A percentile compares a stretch with the other conserved stretches of the same genome.
Evolutionary conservation across 2,113 vertebrate species (phyloP).

Genomic region (Elaphurus davidianus): DNA sequence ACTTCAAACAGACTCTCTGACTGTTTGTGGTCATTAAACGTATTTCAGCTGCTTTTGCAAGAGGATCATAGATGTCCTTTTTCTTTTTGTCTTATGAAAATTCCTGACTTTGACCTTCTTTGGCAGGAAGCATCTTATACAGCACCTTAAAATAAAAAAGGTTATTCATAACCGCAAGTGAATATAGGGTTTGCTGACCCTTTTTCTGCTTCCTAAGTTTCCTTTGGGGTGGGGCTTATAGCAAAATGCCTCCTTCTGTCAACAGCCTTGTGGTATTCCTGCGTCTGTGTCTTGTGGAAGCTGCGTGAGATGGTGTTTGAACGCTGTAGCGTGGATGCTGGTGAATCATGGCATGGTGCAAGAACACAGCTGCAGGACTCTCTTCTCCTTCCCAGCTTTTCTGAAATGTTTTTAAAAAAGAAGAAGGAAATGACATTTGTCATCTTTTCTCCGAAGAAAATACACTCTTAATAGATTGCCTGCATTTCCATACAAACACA

Average conservation of each 20-base stretch:
- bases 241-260: background rate
- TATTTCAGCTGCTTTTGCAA: constrained; percentile 59
- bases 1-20: constrained; percentile 64
- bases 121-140: background rate
- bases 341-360: too few species aligned
- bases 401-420: background rate
- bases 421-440: background rate
- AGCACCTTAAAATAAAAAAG: background rate
- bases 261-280: background rate
- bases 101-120: background rate
- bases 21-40: constrained; percentile 40
- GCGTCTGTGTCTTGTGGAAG: background rate
- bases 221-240: background rate
- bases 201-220: background rate
- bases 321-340: background rate
- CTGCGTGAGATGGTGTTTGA: background rate
- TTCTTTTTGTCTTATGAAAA: constrained; percentile 42
- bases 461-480: background rate
- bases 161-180: background rate
- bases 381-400: background rate
- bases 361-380: background rate
- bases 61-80: constrained; percentile 20
- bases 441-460: background rate
- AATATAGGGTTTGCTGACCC: background rate
- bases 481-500: background rate